Conservation (phyloP, 2,797 vertebrate species). For the Galaxias olidus region DNA sequence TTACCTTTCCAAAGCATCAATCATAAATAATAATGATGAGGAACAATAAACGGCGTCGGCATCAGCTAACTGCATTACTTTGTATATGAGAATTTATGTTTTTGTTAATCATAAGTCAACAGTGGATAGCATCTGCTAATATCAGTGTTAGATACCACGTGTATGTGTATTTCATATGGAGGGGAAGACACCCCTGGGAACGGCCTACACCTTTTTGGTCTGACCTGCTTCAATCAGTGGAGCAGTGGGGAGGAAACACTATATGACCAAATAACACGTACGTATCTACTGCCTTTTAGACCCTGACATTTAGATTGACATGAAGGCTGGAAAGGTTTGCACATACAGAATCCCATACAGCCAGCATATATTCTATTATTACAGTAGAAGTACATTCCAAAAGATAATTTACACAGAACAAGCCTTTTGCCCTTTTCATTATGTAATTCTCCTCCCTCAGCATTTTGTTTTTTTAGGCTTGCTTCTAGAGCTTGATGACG, state of each 20-base stretch:
- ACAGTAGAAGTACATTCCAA: too few species aligned
- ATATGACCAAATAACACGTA: too few species aligned
- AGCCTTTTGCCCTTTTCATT: too few species aligned
- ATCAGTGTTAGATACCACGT: not conserved
- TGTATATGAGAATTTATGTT: not conserved
- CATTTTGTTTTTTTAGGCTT: too few species aligned
- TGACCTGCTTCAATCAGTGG: constrained; percentile 9
- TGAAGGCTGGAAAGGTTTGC: not conserved
- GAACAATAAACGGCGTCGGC: not conserved
- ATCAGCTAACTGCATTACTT: not conserved
- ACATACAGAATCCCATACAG: too few species aligned
- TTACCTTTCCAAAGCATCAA: not conserved
- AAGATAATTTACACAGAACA: too few species aligned
- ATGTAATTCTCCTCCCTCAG: too few species aligned
- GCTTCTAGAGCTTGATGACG: too few species aligned
- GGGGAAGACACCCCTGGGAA: not conserved
- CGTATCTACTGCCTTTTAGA: not conserved
- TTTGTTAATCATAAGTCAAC: constrained; percentile 1
- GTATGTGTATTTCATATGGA: not conserved
- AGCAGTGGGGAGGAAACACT: not conserved
- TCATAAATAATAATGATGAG: not conserved
- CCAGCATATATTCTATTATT: too few species aligned
- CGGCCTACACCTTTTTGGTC: too few species aligned
- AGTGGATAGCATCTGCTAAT: not conserved
- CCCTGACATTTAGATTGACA: not conserved